These are phyloP conservation scores for Trichacis sp. DNA, from an alignment of 2,888 invertebrate genomes.

Conservation along the genomic window DNA sequence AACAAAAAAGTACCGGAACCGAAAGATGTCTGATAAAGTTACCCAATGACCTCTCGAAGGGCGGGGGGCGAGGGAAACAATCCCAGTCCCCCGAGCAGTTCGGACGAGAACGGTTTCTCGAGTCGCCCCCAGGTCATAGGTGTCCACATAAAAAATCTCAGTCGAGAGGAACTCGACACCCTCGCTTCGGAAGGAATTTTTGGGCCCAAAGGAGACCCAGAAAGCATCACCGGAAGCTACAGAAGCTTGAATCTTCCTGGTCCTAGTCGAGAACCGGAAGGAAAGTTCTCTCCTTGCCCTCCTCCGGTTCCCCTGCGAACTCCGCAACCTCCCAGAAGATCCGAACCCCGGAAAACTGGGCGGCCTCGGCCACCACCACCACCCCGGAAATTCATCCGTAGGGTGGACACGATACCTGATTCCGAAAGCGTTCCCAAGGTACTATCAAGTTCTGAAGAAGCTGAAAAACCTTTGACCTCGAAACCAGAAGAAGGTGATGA, in stretches of 20 bases:
- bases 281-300: slow-evolving; percentile 39
- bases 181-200: slow-evolving; percentile 55
- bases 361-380: background rate
- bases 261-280: slow-evolving; percentile 38
- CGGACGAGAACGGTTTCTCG: slow-evolving; percentile 64
- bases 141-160: slow-evolving; percentile 56
- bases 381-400: background rate
- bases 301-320: slow-evolving; percentile 52
- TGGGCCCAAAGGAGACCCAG: slow-evolving; percentile 51
- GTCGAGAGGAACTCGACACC: slow-evolving; percentile 55
- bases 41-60: slow-evolving; percentile 66
- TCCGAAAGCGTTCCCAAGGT: too few species aligned
- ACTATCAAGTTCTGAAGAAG: too few species aligned
- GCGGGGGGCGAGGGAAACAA: slow-evolving; percentile 63
- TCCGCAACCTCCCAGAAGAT: slow-evolving; percentile 49
- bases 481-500: too few species aligned
- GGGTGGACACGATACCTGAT: too few species aligned
- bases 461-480: too few species aligned
- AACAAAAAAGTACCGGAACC: slow-evolving; percentile 44
- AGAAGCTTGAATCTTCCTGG: slow-evolving; percentile 53
- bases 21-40: slow-evolving; percentile 25
- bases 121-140: slow-evolving; percentile 43
- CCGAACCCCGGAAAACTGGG: background rate
- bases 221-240: slow-evolving; percentile 48
- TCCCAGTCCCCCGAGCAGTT: slow-evolving; percentile 63